Evolutionary conservation across 2,113 vertebrate species (phyloP), one percentile per base, ranked within the genome.

Genomic region (Macaca nemestrina): DNA sequence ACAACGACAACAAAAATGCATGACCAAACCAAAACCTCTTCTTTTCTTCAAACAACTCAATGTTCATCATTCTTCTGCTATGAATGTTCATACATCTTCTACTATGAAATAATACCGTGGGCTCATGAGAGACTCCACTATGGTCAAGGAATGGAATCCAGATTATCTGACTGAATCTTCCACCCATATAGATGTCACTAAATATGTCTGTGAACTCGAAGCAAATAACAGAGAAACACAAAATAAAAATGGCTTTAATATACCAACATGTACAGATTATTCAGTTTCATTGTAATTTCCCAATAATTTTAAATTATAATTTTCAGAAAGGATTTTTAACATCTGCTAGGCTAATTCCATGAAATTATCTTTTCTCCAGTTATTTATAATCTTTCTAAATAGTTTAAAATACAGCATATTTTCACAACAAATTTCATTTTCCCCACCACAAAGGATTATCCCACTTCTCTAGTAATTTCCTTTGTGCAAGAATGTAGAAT

Each of bases 241-340:
- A 75, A 86, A 87, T 38, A 86, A 80, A 96, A 96, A 93, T 76
- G 78, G 22, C 68, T 94, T 93, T 93, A 88, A 88, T 84, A 72
- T 8, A 92, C 13, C 55, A 92, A 25, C 57, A 85, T 18, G 13
- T 81, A 80, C 14, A 87, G 23, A 50, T 70, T 75, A 55, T 32
- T 75, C 68, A 75, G 11, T 70, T 79, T 81, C 59, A 83, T 27
- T 86, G 35, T 48, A 88, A 40, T 84, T 96, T 95, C 32, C 52
- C 85, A 88, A 43, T 92, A 70, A 85, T 81, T 91, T 92, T 92
- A 94, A 14, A 82, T 52, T 9, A 48, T 35, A 84, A 92, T 70
- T 96, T 97, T 94, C 88, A 94, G 45, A 96, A 92, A 35, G 20
- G 45, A 94, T 94, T 93, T 93, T 88, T n/a, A 93, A 90, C 52